Base-by-base conservation (phyloP, 2,113 vertebrate genomes). In the Oryzias celebensis region DNA sequence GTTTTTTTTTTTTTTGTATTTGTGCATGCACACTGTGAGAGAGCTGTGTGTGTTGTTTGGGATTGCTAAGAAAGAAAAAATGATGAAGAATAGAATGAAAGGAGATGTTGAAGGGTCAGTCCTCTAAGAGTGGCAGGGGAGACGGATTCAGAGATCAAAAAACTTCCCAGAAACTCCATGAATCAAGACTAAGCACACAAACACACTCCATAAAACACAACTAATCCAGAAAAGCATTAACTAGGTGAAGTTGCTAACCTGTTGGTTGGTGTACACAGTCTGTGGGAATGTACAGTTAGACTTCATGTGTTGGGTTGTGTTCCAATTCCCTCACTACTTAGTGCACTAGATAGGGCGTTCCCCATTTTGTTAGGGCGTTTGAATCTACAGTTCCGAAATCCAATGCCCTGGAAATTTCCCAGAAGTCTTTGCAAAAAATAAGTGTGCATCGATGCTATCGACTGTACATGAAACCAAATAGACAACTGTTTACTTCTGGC, bases 1-100 rank as follows among this genome's bases (percentile, higher is more conserved):
- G 73, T 66, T 81, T 47, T 73, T 73, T 73, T 62, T 88, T 81
- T 82, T 82, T 85, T 83, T 83, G 80, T 85, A 62, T 81, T 75
- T 84, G 76, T 79, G 77, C 59, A 62, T 75, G 70, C 53, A 73
- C 85, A 75, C 55, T 24, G 52, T 64, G 64, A 63, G 78, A 58
- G 68, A 58, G 41, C n/a, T 67, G 57, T 73, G 64, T 74, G 70
- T 78, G 65, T 70, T 22, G 59, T 62, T 66, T 50, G 67, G 77
- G 48, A 72, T 52, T 77, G 68, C 63, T 61, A 73, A 58, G 22
- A 45, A 74, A 60, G 66, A 55, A 72, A 78, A 77, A 84, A 73
- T 49, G 75, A 74, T 67, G 71, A 77, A 85, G 85, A 81, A 57
- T 44, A 65, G 59, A 64, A 69, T 54, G 51, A 51, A 71, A 66